Percentiles rank a stretch among this genome's conserved stretches.
Conservation (phyloP, 2,113 vertebrate species). For the Alexandromys fortis region DNA sequence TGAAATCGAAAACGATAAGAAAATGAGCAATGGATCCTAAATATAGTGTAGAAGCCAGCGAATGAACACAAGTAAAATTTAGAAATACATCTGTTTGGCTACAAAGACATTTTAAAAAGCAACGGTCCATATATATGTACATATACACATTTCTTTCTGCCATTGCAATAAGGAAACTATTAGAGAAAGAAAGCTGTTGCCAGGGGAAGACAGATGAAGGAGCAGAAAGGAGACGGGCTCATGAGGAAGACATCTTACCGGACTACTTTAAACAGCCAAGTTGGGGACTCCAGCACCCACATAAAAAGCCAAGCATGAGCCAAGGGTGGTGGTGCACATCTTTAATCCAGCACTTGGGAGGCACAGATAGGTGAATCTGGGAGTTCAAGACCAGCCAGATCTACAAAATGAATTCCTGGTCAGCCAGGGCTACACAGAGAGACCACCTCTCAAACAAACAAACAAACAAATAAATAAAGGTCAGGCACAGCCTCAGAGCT, state of each 20-base stretch:
- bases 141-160: conserved; percentile 7
- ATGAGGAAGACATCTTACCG: background rate
- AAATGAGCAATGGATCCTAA: conserved; percentile 86
- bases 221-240: conserved; percentile 8
- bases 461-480: too few relatives aligned
- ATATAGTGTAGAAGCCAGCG: conserved; percentile 84
- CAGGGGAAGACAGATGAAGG: background rate
- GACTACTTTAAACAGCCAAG: too few relatives aligned
- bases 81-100: conserved; percentile 87
- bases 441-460: too few relatives aligned
- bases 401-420: background rate
- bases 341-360: background rate
- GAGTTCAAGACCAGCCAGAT: background rate
- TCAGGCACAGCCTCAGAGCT: background rate
- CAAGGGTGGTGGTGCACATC: too few relatives aligned
- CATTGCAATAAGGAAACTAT: conserved; percentile 64
- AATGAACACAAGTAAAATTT: conserved; percentile 83
- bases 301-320: background rate
- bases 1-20: conserved; percentile 85
- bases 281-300: background rate
- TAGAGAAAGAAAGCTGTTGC: conserved; percentile 56
- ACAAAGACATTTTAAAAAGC: conserved; percentile 81
- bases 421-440: background rate
- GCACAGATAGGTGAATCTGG: background rate
- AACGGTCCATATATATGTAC: conserved; percentile 32